Percentiles rank a stretch among this genome's conserved stretches.
phyloP scores from a whole-genome alignment of 2,888 invertebrate genomes.

The Andrena fulva region DNA sequence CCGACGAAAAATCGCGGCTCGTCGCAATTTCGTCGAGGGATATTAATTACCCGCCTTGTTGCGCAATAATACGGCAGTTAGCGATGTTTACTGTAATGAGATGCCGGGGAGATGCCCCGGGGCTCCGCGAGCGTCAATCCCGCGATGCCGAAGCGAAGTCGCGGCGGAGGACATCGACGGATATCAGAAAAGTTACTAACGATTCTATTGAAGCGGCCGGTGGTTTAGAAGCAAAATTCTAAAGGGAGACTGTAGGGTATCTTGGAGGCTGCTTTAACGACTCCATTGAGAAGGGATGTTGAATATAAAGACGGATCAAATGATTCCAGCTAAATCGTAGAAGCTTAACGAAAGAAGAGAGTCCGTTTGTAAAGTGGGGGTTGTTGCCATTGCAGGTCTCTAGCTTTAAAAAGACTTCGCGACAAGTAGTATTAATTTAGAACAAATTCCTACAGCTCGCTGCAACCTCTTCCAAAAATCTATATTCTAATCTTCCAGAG shows the following conservation, averaged over 20 bases:
- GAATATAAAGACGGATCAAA: no score
- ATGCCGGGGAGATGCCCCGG: neutral
- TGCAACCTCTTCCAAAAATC: neutral
- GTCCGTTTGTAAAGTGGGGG: no score
- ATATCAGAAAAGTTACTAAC: neutral
- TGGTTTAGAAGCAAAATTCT: neutral
- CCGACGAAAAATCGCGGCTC: conserved; percentile 46
- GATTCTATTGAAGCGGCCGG: neutral
- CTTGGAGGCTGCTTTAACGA: no score
- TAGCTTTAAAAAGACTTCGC: no score
- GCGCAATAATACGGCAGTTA: conserved; percentile 52
- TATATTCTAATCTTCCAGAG: neutral
- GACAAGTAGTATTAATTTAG: no score
- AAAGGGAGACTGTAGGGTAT: neutral
- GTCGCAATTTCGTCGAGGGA: conserved; percentile 47
- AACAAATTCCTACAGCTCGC: no score
- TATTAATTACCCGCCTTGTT: conserved; percentile 63
- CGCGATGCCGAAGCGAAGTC: neutral
- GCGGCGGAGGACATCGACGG: neutral
- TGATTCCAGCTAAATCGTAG: no score
- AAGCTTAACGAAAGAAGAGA: no score
- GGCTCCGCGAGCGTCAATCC: neutral
- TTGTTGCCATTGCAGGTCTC: no score
- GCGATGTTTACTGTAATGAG: conserved; percentile 14
- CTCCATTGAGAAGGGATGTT: no score